Evolutionary conservation across 2,797 vertebrate species (phyloP).

Genomic region (Aeoliscus strigatus): DNA sequence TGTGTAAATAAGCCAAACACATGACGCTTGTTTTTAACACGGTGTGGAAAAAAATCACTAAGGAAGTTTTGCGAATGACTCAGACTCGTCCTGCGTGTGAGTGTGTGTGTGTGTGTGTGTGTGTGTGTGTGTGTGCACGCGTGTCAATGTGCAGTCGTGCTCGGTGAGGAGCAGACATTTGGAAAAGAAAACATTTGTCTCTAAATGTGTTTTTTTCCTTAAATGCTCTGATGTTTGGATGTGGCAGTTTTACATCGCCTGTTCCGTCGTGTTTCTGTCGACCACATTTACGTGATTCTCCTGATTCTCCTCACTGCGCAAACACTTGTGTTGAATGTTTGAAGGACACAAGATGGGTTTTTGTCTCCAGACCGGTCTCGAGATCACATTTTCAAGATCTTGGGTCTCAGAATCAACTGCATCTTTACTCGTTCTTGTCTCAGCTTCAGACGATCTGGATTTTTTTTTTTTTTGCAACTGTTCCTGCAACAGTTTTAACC

Average conservation of each 20-base stretch:
- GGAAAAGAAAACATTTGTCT: constrained; percentile 31
- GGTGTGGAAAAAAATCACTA: constrained; percentile 17
- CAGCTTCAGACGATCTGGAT: too few relatives aligned
- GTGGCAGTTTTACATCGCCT: constrained; percentile 3
- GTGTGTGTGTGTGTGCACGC: constrained; percentile 15
- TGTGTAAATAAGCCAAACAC: constrained; percentile 21
- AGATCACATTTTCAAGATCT: too few relatives aligned
- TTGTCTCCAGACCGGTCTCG: too few relatives aligned
- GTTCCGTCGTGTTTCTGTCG: constrained; percentile 6
- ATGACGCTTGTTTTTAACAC: constrained; percentile 3
- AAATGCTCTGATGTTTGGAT: constrained; percentile 8
- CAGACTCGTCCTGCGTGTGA: constrained; percentile 34
- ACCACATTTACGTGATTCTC: too few relatives aligned
- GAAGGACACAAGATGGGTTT: too few relatives aligned
- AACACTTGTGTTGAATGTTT: too few relatives aligned
- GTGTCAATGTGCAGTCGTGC: constrained; percentile 17
- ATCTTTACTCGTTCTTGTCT: too few relatives aligned
- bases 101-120: constrained; percentile 12
- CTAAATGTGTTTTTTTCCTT: constrained; percentile 28
- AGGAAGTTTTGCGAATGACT: constrained; percentile 46
- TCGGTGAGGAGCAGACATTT: constrained; percentile 26
- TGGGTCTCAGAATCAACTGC: too few relatives aligned
- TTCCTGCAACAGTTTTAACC: too few relatives aligned
- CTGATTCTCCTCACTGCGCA: too few relatives aligned
- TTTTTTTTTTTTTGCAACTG: too few relatives aligned